Base-by-base conservation (phyloP, 64 coral and sea anemone genomes). In the Montipora efflorescens region DNA sequence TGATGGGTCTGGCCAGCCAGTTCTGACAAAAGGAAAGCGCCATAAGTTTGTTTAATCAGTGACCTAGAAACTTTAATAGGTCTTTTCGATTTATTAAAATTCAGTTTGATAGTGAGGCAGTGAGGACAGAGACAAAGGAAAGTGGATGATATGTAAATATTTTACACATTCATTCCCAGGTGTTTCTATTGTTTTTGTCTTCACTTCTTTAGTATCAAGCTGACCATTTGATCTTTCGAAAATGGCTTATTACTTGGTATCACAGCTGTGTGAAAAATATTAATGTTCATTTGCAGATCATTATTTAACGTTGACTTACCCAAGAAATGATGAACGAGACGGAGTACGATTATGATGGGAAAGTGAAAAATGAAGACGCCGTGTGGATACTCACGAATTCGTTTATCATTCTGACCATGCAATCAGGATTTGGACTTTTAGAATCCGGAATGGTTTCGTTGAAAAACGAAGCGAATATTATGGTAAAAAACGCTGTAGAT, bases 381-480 rank as follows among this genome's bases (percentile, higher is more conserved):
- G 87, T 84, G 8, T 93, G 92, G 92, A 93, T 93, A 8, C 62
- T 93, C 11, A 93, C 83, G 0, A 93, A 75, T 84, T 75, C 92
- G 1, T 88, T 93, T 15, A 93, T 93, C 19, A 93, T 93, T 78
- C 80, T 93, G 45, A 93, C 92, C 15, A 93, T 93, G 92, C 92
- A 93, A 66, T 93, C 92, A 2, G 92, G 92, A 46, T 93, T 93
- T 36, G 92, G 92, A 20, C 92, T 93, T 22, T 62, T 93, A 8
- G 92, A 93, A 79, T 88, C 92, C 46, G 92, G 84, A n/a, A 93
- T 93, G 92, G 92, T 93, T 7, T 88, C 92, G 11, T 51, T 59
- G 20, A 93, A 93, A 59, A 93, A 93, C 59, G 92, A 93, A 88
- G 92, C 84, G 2, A 93, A 93, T 21, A 93, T 93, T 57, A 93